Evolutionary conservation across 2,888 invertebrate genomes (phyloP), one percentile per base, ranked within the genome.

Genomic region (Brachynemurus nebulosus): DNA sequence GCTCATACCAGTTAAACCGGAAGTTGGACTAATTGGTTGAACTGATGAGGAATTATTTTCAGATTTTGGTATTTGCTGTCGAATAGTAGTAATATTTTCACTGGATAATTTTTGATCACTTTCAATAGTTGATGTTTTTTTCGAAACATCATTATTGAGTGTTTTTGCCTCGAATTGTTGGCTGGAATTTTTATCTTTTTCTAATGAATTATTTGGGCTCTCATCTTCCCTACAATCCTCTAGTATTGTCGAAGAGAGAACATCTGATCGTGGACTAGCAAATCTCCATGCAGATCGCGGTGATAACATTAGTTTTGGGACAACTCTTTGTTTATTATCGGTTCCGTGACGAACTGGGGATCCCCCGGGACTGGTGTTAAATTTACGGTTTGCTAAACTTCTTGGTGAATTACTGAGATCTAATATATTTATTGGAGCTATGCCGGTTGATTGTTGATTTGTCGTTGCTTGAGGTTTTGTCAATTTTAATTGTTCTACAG

Each of bases 161-260:
- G 18, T 7, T n/a, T 18, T n/a, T n/a, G n/a, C n/a, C n/a, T n/a
- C n/a, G n/a, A n/a, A n/a, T n/a, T n/a, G n/a, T n/a, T n/a, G n/a
- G n/a, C n/a, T n/a, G n/a, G n/a, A n/a, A n/a, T n/a, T 16, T 9
- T 40, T 33, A 42, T 42, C 42, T 53, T 70, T 71, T 55, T 76
- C 74, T 21, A 70, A 68, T 14, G 74, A 74, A 54, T 73, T 74
- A 49, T 72, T 74, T 2, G 74, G 73, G 53, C 70, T 77, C 52
- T 85, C 83, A 57, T 86, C 86, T 57, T 80, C 80, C 57, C 85
- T 85, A 56, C 82, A 79, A 52, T 81, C 89, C 69, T 90, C 89
- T 33, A 80, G 80, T 61, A 90, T 90, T 45, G 88, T 86, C 37
- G 84, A 82, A 34, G 88, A 86, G 57, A 90, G 74, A 42, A 89